Percentiles rank a stretch among this genome's conserved stretches.
phyloP scores from a whole-genome alignment of 2,113 vertebrate genomes.

The Eudyptes chrysolophus region DNA sequence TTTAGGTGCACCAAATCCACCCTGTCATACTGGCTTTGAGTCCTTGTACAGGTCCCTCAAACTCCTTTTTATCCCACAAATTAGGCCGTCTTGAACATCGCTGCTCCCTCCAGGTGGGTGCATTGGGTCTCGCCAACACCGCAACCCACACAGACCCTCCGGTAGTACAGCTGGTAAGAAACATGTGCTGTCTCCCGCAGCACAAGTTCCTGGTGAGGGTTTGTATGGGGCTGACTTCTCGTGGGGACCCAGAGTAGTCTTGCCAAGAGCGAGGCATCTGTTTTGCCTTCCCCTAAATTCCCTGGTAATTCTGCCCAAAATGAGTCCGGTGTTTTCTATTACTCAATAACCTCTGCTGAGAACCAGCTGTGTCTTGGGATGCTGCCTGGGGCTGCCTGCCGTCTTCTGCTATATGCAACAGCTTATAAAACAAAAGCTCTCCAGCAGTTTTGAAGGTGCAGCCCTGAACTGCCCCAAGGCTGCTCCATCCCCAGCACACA shows the following conservation, averaged over 20 bases:
- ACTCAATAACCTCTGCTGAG: background rate
- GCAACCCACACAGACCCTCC: background rate
- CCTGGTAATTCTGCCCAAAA: background rate
- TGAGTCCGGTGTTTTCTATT: background rate
- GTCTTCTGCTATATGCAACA: background rate
- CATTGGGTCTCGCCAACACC: background rate
- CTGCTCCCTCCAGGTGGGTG: background rate
- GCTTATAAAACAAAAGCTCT: background rate
- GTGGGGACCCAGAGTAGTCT: background rate
- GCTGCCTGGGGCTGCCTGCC: background rate
- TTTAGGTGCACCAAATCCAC: background rate
- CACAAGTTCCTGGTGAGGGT: background rate
- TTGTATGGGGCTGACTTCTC: background rate
- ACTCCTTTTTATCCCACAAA: background rate
- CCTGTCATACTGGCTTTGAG: background rate
- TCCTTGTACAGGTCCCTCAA: background rate
- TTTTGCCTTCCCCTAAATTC: background rate
- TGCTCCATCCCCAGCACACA: background rate
- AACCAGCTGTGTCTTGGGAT: background rate
- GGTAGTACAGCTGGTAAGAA: background rate
- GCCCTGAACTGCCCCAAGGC: background rate
- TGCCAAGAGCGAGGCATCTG: background rate
- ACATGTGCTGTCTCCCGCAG: accelerated
- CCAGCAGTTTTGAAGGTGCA: background rate
- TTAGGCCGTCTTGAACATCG: background rate